Evolutionary conservation across 1,140 invertebrate species (phyloP).

Genomic region (Drosophila chauvacae): DNA sequence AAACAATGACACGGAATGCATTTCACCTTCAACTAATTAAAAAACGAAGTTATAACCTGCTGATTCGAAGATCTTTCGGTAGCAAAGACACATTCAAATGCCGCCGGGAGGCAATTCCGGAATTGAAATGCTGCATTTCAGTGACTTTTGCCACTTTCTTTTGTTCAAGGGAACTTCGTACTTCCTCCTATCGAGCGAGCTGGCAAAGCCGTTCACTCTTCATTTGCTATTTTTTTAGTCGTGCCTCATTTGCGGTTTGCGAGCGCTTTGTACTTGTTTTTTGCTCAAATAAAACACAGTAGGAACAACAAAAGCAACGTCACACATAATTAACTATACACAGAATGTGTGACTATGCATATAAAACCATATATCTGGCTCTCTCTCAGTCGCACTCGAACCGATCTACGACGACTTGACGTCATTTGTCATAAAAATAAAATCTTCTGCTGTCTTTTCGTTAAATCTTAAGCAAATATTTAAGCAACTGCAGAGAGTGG

Average conservation of each 20-base stretch:
- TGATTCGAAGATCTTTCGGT: not conserved
- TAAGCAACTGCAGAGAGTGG: slow-evolving; percentile 2
- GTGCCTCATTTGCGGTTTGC: slow-evolving; percentile 53
- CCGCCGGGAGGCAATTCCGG: slow-evolving; percentile 18
- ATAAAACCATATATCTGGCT: not conserved
- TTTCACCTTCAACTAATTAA: not conserved
- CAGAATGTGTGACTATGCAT: slow-evolving; percentile 37
- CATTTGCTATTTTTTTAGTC: slow-evolving; percentile 26
- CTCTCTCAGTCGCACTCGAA: slow-evolving; percentile 11
- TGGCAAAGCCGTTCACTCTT: slow-evolving; percentile 32
- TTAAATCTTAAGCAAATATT: slow-evolving; percentile 43
- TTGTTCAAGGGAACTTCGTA: slow-evolving; percentile 37
- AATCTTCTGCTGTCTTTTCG: slow-evolving; percentile 15
- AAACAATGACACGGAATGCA: not conserved
- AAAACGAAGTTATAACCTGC: not conserved
- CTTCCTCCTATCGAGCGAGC: slow-evolving; percentile 29
- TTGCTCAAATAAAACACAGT: slow-evolving; percentile 34
- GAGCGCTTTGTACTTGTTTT: slow-evolving; percentile 45
- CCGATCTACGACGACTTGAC: slow-evolving; percentile 49
- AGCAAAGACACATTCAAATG: slow-evolving; percentile 15
- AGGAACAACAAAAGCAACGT: slow-evolving; percentile 43
- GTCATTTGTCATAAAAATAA: slow-evolving; percentile 65
- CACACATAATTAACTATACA: slow-evolving; percentile 67
- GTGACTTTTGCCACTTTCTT: slow-evolving; percentile 46
- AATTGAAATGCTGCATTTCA: slow-evolving; percentile 39